phyloP scores from a whole-genome alignment of 1,140 invertebrate genomes.

The Arctopsyche grandis region DNA sequence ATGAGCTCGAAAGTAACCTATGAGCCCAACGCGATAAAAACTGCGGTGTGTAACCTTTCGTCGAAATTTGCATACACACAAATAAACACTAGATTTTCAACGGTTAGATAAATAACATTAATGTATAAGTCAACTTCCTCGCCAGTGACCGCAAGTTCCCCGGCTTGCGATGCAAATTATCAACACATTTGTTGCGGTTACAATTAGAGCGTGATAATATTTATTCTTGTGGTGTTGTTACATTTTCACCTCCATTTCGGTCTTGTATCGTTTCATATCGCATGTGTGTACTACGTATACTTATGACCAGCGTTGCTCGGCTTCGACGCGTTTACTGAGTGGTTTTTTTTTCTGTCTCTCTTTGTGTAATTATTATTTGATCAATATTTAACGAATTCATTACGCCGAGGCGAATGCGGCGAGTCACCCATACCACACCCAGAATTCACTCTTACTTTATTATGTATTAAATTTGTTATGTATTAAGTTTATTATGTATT shows the following conservation, averaged over 20 bases:
- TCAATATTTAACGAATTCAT: no score
- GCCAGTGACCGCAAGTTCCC: constrained; percentile 13
- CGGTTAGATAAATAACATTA: background rate
- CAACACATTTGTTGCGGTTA: constrained; percentile 31
- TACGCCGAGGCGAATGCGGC: no score
- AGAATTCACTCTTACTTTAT: no score
- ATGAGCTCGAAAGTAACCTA: no score
- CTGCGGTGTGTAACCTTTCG: no score
- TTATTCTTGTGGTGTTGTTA: constrained; percentile 20
- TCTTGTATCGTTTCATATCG: background rate
- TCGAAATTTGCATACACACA: no score
- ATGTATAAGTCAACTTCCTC: constrained; percentile 26
- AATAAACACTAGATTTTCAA: background rate
- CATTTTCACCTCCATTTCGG: constrained; percentile 15
- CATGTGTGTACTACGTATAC: background rate
- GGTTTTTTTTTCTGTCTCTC: background rate
- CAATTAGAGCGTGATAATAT: constrained; percentile 29
- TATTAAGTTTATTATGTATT: no score
- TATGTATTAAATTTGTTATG: no score
- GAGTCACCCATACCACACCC: no score
- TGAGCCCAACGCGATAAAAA: no score
- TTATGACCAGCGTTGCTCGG: background rate
- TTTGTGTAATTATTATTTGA: no score
- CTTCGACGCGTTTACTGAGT: background rate
- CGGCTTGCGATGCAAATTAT: constrained; percentile 25